Conservation (phyloP, 2,888 invertebrate species). For the Agrotis exclamationis region DNA sequence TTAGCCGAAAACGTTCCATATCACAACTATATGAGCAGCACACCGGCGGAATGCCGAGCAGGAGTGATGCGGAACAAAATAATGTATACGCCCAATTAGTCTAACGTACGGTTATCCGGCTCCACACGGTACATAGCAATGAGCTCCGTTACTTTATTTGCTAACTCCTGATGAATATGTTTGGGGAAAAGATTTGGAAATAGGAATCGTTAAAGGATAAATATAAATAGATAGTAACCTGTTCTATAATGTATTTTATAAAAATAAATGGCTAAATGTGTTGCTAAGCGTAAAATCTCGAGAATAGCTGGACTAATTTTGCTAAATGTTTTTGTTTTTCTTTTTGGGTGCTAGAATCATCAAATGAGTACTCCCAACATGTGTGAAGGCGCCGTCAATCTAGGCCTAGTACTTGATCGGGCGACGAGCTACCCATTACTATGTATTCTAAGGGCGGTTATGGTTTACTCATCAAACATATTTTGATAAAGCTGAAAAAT, state of each 20-base stretch:
- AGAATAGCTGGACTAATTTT: too few relatives aligned
- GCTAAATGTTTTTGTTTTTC: too few relatives aligned
- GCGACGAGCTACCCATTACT: too few relatives aligned
- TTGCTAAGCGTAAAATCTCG: too few relatives aligned
- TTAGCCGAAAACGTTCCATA: conserved; percentile 50
- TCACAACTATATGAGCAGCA: conserved; percentile 57
- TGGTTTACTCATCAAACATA: not conserved
- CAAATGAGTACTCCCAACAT: too few relatives aligned
- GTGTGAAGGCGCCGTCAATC: too few relatives aligned
- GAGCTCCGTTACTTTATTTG: conserved; percentile 54
- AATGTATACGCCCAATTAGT: conserved; percentile 68
- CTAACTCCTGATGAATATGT: conserved; percentile 47
- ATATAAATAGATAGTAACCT: not conserved
- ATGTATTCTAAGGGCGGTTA: too few relatives aligned
- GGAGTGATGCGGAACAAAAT: conserved; percentile 57
- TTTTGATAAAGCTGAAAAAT: not conserved
- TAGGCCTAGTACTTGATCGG: too few relatives aligned
- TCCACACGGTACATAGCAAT: conserved; percentile 62
- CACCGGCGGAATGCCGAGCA: conserved; percentile 47
- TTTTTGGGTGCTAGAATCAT: too few relatives aligned
- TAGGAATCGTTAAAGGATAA: conserved; percentile 1
- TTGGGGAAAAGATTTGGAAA: conserved; percentile 13
- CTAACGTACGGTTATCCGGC: conserved; percentile 63
- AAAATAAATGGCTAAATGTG: too few relatives aligned
- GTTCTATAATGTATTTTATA: too few relatives aligned